Conservation (phyloP, 2,888 invertebrate genomes). For the Spilarctia lutea region DNA sequence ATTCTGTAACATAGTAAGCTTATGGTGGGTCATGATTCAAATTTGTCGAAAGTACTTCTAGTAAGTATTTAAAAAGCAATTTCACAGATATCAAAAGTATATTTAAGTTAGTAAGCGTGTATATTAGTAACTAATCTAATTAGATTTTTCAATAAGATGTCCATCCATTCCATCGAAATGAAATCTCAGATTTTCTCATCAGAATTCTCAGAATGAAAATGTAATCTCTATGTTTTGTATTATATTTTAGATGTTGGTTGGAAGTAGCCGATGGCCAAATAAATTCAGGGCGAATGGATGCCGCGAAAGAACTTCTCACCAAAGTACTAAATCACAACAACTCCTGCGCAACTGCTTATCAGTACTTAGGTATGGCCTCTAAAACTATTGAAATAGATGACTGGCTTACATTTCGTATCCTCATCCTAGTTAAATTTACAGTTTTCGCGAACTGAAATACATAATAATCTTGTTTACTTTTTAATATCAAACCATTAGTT, state of each 20-base stretch:
- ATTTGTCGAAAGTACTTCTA: no score
- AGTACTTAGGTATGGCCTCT: slow-evolving; percentile 87
- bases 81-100: not conserved
- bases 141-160: not conserved
- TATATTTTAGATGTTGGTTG: slow-evolving; percentile 92
- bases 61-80: no score
- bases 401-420: not conserved
- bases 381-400: not conserved
- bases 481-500: not conserved
- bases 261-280: slow-evolving; percentile 95
- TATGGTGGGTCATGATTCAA: no score
- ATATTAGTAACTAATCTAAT: not conserved
- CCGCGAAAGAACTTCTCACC: slow-evolving; percentile 93
- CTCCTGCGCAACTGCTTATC: slow-evolving; percentile 96
- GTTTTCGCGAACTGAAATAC: not conserved
- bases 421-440: not conserved
- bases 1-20: no score
- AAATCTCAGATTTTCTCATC: no score
- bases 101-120: not conserved
- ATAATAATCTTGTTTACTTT: not conserved
- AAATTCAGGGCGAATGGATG: slow-evolving; percentile 91
- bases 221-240: not conserved
- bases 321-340: slow-evolving; percentile 93
- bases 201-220: not conserved
- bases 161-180: no score